Evolutionary conservation across 1,140 invertebrate species (phyloP).

Genomic region (Sesamia nonagrioides): DNA sequence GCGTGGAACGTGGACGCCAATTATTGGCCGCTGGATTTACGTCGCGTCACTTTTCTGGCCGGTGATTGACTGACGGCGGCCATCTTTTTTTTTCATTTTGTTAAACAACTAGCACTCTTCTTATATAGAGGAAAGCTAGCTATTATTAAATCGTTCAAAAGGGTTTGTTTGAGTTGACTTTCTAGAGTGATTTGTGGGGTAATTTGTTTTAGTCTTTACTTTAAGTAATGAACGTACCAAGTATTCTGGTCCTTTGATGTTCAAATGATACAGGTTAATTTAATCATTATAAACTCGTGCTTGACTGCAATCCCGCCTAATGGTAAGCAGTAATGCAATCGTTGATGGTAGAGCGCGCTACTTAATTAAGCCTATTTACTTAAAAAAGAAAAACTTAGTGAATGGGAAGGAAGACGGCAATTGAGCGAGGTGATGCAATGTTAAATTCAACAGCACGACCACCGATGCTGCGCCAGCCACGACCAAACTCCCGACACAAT

Average conservation of each 20-base stretch:
- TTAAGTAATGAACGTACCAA: background rate
- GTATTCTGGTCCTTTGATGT: constrained; percentile 24
- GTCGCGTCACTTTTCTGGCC: constrained; percentile 59
- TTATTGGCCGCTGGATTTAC: constrained; percentile 65
- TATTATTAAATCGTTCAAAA: constrained; percentile 17
- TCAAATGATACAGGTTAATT: background rate
- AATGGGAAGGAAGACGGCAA: too few species aligned
- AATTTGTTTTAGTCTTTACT: background rate
- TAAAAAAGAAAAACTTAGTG: too few species aligned
- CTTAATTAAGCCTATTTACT: too few species aligned
- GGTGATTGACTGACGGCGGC: constrained; percentile 60
- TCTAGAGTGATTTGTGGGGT: constrained; percentile 6
- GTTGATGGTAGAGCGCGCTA: too few species aligned
- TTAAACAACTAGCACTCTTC: constrained; percentile 44
- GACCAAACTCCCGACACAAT: too few species aligned
- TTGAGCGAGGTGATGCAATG: too few species aligned
- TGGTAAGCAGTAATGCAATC: too few species aligned
- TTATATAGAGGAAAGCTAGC: constrained; percentile 6
- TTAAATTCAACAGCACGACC: too few species aligned
- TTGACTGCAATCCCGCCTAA: too few species aligned
- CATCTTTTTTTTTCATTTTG: constrained; percentile 49
- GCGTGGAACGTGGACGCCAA: constrained; percentile 62
- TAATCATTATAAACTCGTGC: too few species aligned
- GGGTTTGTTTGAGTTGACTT: background rate
- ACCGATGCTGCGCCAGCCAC: too few species aligned